Base-by-base conservation (phyloP, 1,140 invertebrate species). In the Cyclargus thomasi region DNA sequence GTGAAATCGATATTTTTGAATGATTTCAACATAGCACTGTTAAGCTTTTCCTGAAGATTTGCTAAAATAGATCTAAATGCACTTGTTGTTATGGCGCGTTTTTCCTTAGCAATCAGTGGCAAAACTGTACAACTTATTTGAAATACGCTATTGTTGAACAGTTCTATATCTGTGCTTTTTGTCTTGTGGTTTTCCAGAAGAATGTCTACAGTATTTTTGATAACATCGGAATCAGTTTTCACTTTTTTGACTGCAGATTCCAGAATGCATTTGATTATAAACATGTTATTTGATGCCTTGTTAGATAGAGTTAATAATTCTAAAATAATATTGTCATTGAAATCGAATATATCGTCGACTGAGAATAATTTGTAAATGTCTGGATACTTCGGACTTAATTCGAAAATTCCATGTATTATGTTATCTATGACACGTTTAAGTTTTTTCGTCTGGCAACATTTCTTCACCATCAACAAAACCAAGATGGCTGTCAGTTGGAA, bases 201-300 rank as follows among this genome's bases (percentile, higher is more conserved):
- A 63, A 82, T 78, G 64, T 86, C 75, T 0, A 88, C 85, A 18
- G 85, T 75, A 17, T 76, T 80, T 71, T 82, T 83, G 0, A 90
- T 71, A 17, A 86, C 70, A 16, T 85, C 80, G 21, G 78, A 78
- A 21, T 90, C 78, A n/a, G 76, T 77, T 69, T 83, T 83, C 4
- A 89, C 86, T 72, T 85, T 86, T 69, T 85, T 90, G 0, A 86
- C 85, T 11, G 83, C 81, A 17, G 74, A 71, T 77, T 88, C 86
- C 22, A 90, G 53, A 23, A 84, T 67, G 65, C 69, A 77, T 73
- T 82, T 88, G 2, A 88, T 75, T 23, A 86, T 65, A 6, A 84
- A 59, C 16, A 77, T 68, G 29, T 76, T 74, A 53, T 87, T 88
- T 7, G 81, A 71, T 0, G 75, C 81, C 76, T 85, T 88, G 11